These are phyloP conservation scores for Acanthosepion pharaonis DNA, from an alignment of 2,888 invertebrate genomes.

Conservation along the genomic window DNA sequence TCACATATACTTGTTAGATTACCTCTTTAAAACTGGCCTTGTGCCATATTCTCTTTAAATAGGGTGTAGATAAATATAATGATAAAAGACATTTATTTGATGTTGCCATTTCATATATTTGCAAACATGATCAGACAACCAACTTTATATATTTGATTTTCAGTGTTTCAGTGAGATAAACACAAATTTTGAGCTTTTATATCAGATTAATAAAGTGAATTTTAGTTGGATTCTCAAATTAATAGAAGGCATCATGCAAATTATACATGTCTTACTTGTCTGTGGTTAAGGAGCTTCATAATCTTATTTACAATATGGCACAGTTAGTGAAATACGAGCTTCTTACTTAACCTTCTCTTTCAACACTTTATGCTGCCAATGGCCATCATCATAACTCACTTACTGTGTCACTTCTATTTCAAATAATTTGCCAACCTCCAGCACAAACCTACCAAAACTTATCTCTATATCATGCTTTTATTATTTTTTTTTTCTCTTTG, in stretches of 20 bases:
- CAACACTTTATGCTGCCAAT: neutral
- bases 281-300: neutral
- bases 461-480: neutral
- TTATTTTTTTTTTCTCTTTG: neutral
- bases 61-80: too few species aligned
- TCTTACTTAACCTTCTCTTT: neutral
- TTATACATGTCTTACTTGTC: neutral
- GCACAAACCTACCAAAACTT: neutral
- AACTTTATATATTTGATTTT: too few species aligned
- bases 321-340: neutral
- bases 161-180: too few species aligned
- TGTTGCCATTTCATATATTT: too few species aligned
- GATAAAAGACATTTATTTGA: too few species aligned
- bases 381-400: neutral
- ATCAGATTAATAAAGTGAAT: too few species aligned
- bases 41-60: too few species aligned
- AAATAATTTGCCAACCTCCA: neutral
- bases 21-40: too few species aligned
- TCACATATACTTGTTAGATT: too few species aligned
- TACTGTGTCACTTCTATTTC: neutral
- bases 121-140: too few species aligned
- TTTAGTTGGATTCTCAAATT: neutral
- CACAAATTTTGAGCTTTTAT: too few species aligned
- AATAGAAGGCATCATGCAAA: neutral
- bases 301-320: neutral